These are phyloP conservation scores for Reinhardtius hippoglossoides DNA, from an alignment of 2,113 vertebrate species.

Conservation along the genomic window DNA sequence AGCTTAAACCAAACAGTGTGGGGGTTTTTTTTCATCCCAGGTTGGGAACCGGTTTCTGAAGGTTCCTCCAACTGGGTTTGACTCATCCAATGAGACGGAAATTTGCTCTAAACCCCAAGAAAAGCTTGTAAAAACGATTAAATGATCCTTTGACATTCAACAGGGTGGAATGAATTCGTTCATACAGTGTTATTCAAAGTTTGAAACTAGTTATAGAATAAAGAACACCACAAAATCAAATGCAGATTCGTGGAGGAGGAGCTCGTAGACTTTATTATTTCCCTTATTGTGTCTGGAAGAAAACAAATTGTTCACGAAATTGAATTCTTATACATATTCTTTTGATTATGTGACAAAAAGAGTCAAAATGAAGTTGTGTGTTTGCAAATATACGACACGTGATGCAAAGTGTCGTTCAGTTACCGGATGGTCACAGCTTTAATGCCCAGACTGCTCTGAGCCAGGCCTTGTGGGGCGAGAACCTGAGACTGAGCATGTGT, in stretches of 20 bases:
- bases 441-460: slow-evolving; percentile 16
- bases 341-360: neutral
- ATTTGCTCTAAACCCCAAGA: neutral
- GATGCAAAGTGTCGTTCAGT: slow-evolving; percentile 49
- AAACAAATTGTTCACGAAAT: neutral
- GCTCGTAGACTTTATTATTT: neutral
- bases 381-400: slow-evolving; percentile 29
- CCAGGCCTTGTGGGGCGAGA: slow-evolving; percentile 51
- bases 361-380: slow-evolving; percentile 44
- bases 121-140: neutral
- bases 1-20: slow-evolving; percentile 14
- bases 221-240: neutral
- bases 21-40: neutral
- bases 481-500: slow-evolving; percentile 26
- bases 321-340: slow-evolving; percentile 11
- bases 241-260: neutral
- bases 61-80: neutral
- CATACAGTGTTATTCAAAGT: neutral
- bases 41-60: neutral
- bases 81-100: slow-evolving; percentile 1
- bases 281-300: neutral
- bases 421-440: slow-evolving; percentile 11
- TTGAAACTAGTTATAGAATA: neutral
- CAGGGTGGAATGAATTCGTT: neutral
- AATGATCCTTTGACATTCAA: neutral